A percentile compares a stretch with the other conserved stretches of the same genome.
Evolutionary conservation across 2,888 invertebrate species (phyloP).

Genomic region (Drosophila eohydei): DNA sequence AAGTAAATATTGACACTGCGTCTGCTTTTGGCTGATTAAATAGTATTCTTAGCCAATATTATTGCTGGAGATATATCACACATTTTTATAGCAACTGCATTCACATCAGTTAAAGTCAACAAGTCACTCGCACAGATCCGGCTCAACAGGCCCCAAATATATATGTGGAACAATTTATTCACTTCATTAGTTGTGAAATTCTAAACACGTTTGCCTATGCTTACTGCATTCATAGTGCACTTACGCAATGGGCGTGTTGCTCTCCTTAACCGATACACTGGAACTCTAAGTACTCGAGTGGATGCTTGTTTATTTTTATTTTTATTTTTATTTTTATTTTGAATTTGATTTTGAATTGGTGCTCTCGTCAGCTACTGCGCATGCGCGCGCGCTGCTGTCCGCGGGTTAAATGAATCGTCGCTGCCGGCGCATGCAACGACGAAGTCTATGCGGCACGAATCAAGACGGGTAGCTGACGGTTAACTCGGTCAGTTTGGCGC

Average conservation of each 20-base stretch:
- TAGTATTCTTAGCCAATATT: conserved; percentile 8
- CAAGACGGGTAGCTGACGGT: conserved; percentile 63
- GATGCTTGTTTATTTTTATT: background rate
- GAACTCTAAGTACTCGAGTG: background rate
- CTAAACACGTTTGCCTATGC: conserved; percentile 68
- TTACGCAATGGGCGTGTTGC: conserved; percentile 57
- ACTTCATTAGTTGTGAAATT: conserved; percentile 58
- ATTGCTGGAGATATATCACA: conserved; percentile 5
- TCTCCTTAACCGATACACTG: conserved; percentile 34
- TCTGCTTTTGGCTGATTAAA: background rate
- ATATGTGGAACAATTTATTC: conserved; percentile 8
- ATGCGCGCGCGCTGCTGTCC: conserved; percentile 72
- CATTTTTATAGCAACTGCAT: background rate
- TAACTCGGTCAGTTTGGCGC: conserved; percentile 54
- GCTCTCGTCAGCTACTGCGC: conserved; percentile 49
- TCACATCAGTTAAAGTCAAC: conserved; percentile 15
- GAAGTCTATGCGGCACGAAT: conserved; percentile 58
- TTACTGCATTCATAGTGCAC: conserved; percentile 62
- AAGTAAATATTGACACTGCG: background rate
- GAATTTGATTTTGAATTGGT: background rate
- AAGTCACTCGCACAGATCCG: conserved; percentile 27
- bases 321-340: background rate
- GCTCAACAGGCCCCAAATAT: conserved; percentile 7
- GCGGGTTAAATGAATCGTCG: conserved; percentile 61
- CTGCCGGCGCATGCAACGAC: conserved; percentile 50